Base-by-base conservation (phyloP, 2,888 invertebrate species). In the Xestia sexstrigata region DNA sequence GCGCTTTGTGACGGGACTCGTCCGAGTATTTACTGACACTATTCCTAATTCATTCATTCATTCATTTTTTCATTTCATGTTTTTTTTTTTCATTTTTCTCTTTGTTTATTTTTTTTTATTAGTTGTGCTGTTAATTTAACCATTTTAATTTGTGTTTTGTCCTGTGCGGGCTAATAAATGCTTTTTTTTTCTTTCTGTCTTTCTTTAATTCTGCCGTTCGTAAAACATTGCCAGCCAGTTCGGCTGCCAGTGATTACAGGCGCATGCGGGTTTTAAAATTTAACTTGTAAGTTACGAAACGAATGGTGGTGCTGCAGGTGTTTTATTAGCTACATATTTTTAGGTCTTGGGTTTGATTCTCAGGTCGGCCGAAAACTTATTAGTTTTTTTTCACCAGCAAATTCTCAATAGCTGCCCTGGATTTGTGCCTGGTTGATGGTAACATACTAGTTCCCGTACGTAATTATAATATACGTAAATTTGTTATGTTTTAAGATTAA, bases 21-120 rank as follows among this genome's bases (percentile, higher is more conserved):
- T 45, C 23, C 26, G 11, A 60, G 45, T 79, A 75, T 81, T 79
- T 81, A 75, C 68, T 65, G 23, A 68, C 47, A 80, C 20, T 30
- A 49, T 26, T 35, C 55, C 55, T 69, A 65, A 76, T n/a, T n/a
- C n/a, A n/a, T n/a, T n/a, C n/a, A n/a, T n/a, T n/a, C n/a, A n/a
- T n/a, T n/a, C n/a, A n/a, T n/a, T n/a, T n/a, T n/a, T n/a, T n/a
- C n/a, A n/a, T n/a, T n/a, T n/a, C n/a, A n/a, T n/a, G n/a, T n/a
- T n/a, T n/a, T n/a, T n/a, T n/a, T n/a, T n/a, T n/a, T n/a, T n/a
- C n/a, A n/a, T 35, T 35, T 35, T 35, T 35, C 35, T 35, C 2
- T 35, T 35, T 35, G n/a, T 35, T 35, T 35, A 35, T 35, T 35
- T 35, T 35, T 35, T 35, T 35, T 35, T 35, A 35, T 35, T 35